These are phyloP conservation scores for Rhingia rostrata DNA, from an alignment of 2,888 invertebrate genomes.

Conservation along the genomic window DNA sequence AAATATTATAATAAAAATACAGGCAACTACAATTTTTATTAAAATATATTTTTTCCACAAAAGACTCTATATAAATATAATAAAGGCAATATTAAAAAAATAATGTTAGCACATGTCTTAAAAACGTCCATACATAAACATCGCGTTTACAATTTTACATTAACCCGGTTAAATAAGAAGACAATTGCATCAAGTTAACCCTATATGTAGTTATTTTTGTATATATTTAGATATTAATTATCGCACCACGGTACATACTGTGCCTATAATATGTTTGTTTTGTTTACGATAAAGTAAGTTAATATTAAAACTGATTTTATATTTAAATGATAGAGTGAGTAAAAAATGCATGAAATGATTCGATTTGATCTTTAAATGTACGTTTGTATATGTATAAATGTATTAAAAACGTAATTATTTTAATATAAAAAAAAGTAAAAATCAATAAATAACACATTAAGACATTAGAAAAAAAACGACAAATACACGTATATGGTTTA, in stretches of 20 bases:
- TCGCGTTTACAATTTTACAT: too few relatives aligned
- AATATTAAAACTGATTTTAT: slow-evolving; percentile 1
- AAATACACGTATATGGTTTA: slow-evolving; percentile 2
- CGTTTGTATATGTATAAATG: slow-evolving; percentile 26
- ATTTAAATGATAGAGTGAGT: background rate
- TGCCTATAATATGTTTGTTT: background rate
- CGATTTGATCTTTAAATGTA: slow-evolving; percentile 20
- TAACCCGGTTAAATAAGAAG: too few relatives aligned
- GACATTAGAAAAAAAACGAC: slow-evolving; percentile 20
- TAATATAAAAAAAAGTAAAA: slow-evolving; percentile 29
- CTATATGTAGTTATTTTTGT: too few relatives aligned
- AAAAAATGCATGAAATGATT: slow-evolving; percentile 7
- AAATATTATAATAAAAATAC: too few relatives aligned
- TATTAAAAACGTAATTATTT: slow-evolving; percentile 11
- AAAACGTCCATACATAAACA: too few relatives aligned
- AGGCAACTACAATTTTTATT: too few relatives aligned
- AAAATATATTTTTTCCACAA: too few relatives aligned
- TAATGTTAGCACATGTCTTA: too few relatives aligned
- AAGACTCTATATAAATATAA: too few relatives aligned
- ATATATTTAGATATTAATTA: background rate
- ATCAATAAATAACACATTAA: slow-evolving; percentile 68
- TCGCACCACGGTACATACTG: background rate
- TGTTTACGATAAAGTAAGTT: background rate
- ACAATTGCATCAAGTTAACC: too few relatives aligned
- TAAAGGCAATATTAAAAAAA: too few relatives aligned